Conservation (phyloP, 2,113 vertebrate species). For the Varanus komodoensis region DNA sequence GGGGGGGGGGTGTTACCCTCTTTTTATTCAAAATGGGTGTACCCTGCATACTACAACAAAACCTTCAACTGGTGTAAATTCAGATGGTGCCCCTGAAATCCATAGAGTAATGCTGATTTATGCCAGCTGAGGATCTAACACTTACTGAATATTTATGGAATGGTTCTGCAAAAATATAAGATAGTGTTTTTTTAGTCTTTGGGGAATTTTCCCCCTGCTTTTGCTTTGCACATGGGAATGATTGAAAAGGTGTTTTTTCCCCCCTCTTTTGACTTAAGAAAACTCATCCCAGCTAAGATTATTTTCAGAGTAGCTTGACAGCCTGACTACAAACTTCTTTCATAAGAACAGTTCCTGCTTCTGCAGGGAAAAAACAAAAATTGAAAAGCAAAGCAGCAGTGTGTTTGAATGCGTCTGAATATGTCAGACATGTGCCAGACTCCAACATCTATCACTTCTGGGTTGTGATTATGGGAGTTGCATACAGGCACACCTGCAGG, state of each 20-base stretch:
- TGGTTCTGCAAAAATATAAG: slow-evolving; percentile 13
- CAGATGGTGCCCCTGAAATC: slow-evolving; percentile 24
- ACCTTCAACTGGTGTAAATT: slow-evolving; percentile 42
- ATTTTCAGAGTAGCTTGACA: slow-evolving; percentile 27
- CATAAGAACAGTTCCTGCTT: background rate
- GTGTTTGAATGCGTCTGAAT: no score
- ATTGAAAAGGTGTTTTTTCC: background rate
- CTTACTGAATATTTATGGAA: background rate
- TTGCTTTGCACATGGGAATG: background rate
- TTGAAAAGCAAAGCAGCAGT: background rate
- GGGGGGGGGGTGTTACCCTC: slow-evolving; percentile 69
- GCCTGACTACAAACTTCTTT: slow-evolving; percentile 4
- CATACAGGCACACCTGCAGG: no score
- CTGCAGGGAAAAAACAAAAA: background rate
- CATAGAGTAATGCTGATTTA: slow-evolving; percentile 26
- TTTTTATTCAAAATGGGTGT: slow-evolving; percentile 65
- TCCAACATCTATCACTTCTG: no score
- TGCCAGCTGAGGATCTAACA: slow-evolving; percentile 45
- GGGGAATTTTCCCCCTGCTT: slow-evolving; percentile 7
- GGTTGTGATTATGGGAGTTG: no score
- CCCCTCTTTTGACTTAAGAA: background rate
- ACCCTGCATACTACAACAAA: slow-evolving; percentile 55
- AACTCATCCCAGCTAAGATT: slow-evolving; percentile 10
- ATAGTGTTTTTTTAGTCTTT: background rate
- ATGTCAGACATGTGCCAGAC: no score